Evolutionary conservation across 2,888 invertebrate species (phyloP), one percentile per base, ranked within the genome.

Genomic region (Sphecodes monilicornis): DNA sequence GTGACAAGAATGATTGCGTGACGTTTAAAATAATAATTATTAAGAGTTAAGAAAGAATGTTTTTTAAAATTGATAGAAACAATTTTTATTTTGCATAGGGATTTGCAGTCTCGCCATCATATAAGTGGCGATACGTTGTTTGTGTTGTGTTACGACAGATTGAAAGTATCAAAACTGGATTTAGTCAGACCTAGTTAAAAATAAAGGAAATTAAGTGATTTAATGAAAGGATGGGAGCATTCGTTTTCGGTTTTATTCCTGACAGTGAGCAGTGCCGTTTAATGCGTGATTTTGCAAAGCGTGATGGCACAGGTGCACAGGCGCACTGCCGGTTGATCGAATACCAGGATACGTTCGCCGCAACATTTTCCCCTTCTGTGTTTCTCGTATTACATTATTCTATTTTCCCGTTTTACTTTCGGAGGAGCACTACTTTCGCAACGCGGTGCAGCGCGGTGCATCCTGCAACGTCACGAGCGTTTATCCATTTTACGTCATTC

Each of bases 401-500:
- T 70, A 66, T 57, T 83, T 78, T 68, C 57, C 54, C 41, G 74
- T 43, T 81, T 80, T 80, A 64, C 80, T 39, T 50, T 50, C 46
- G 64, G n/a, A 29, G 43, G 22, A 29, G 11, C 39, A 29, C 66
- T 68, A 73, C 66, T 78, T 78, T 68, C 68, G 74, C 73, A 70
- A 64, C 68, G 71, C 54, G 10, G 50, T 57, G 73, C 13, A 16
- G 11, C 43, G 46, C 29, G 60, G 74, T 54, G 83, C 78, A 83
- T 78, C 68, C 72, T 76, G 88, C 87, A 78, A 75, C 88, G 84
- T 88, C 86, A 81, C 79, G 84, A 86, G 77, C 80, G 84, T 86
- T 88, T 86, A 86, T 88, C 81, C 80, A 78, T 74, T 86, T 88
- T 88, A 81, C 84, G 79, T 88, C 86, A 86, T 88, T 88, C 81